Percentiles rank a stretch among this genome's conserved stretches.
Evolutionary conservation across 1,140 invertebrate species (phyloP).

Genomic region (Drosophila setifemur): DNA sequence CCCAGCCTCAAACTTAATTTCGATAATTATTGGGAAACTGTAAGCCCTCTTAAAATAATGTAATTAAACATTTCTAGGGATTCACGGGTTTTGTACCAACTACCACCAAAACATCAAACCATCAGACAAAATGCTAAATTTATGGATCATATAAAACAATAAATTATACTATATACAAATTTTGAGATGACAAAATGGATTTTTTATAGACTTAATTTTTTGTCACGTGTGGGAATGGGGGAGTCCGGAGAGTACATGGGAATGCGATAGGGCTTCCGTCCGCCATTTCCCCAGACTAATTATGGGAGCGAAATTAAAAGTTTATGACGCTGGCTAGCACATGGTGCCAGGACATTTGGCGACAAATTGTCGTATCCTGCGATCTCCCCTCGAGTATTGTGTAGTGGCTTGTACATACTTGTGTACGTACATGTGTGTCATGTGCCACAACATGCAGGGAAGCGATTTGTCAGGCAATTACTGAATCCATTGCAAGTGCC

Average conservation of each 20-base stretch:
- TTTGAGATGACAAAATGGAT: not conserved
- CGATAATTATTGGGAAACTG: too few relatives aligned
- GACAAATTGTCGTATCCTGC: slow-evolving; percentile 37
- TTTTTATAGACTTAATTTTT: not conserved
- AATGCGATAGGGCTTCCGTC: slow-evolving; percentile 29
- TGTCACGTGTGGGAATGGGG: not conserved
- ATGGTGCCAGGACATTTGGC: slow-evolving; percentile 45
- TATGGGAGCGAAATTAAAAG: slow-evolving; percentile 44
- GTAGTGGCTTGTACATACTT: not conserved
- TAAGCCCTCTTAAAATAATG: too few relatives aligned
- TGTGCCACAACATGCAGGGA: slow-evolving; percentile 21
- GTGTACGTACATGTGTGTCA: slow-evolving; percentile 5
- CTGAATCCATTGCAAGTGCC: slow-evolving; percentile 42
- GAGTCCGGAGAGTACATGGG: not conserved
- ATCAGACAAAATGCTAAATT: too few relatives aligned
- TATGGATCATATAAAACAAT: too few relatives aligned
- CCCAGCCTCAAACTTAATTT: too few relatives aligned
- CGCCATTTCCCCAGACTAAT: slow-evolving; percentile 42
- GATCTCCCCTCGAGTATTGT: not conserved
- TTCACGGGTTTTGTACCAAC: too few relatives aligned
- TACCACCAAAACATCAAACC: too few relatives aligned
- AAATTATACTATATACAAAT: too few relatives aligned
- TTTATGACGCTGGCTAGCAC: slow-evolving; percentile 38
- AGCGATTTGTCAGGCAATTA: slow-evolving; percentile 49
- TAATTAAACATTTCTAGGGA: too few relatives aligned